A percentile compares a stretch with the other conserved stretches of the same genome.
phyloP scores from a whole-genome alignment of 2,113 vertebrate genomes.

The Lasiurus cinereus region DNA sequence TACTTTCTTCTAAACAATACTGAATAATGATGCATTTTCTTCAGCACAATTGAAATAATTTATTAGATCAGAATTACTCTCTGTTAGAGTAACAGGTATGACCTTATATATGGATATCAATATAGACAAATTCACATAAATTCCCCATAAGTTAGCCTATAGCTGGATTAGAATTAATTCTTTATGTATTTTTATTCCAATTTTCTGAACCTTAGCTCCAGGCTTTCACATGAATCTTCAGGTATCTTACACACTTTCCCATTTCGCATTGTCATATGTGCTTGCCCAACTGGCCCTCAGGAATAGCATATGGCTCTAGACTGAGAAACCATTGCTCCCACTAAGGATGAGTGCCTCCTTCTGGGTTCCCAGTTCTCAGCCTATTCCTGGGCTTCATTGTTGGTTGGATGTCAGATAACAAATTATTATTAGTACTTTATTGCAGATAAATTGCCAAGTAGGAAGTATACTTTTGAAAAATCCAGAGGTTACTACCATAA shows the following conservation, averaged over 20 bases:
- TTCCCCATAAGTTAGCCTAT: background rate
- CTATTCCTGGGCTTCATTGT: background rate
- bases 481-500: too few relatives aligned
- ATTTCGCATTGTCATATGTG: background rate
- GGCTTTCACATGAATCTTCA: background rate
- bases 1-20: slow-evolving; percentile 47
- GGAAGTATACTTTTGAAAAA: too few relatives aligned
- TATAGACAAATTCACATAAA: slow-evolving; percentile 18
- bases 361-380: background rate
- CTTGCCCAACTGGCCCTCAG: background rate
- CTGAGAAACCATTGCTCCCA: background rate
- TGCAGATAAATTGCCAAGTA: too few relatives aligned
- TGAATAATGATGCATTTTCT: slow-evolving; percentile 48
- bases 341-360: background rate
- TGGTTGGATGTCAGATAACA: background rate
- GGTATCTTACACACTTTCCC: background rate
- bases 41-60: slow-evolving; percentile 30
- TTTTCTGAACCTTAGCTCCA: background rate
- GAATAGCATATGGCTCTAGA: background rate
- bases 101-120: background rate
- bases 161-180: background rate
- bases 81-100: background rate
- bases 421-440: too few relatives aligned
- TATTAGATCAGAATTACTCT: slow-evolving; percentile 30
- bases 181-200: background rate